Evolutionary conservation across 2,888 invertebrate species (phyloP), one percentile per base, ranked within the genome.

Genomic region (Epirrhoe tristata): DNA sequence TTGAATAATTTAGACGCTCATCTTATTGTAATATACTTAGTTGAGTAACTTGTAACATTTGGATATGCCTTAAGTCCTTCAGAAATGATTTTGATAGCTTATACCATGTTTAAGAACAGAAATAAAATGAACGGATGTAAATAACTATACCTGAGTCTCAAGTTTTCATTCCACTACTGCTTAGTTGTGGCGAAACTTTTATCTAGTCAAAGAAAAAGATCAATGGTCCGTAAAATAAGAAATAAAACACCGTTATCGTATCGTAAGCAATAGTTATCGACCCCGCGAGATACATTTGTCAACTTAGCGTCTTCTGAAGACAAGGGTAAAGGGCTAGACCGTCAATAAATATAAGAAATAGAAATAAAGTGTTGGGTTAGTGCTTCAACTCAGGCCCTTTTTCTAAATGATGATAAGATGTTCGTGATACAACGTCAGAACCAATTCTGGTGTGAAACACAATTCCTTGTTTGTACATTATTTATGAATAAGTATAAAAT

Each of bases 211-310:
- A 63, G 16, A 54, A 46, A 5, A 58, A 53, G 48, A 58, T 58
- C 53, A 63, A 63, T 63, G 52, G 63, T 52, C 32, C 8, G 56
- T 46, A 60, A 58, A 31, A 53, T 8, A 57, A 24, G 58, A 43
- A 46, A 51, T 7, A 54, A 34, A 59, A 36, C 51, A 53, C 46
- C 43, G 43, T 43, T 61, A 61, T 58, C 57, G 66, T 39, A 58
- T 46, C 55, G 55, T 69, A 69, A 64, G 43, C 57, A 67, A 64
- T 69, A 70, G 67, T 60, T 69, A 70, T 67, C 55, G 67, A 50
- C 14, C 67, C 65, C 61, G 17, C 14, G 66, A 67, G 72, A 58
- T 52, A 58, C 66, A 67, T 72, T 74, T 69, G 67, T 72, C 67
- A 73, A 69, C 66, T 64, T 60, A 57, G 58, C 50, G 70, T 69